phyloP scores from a whole-genome alignment of 2,888 invertebrate genomes.

The Bruchidius siliquastri region DNA sequence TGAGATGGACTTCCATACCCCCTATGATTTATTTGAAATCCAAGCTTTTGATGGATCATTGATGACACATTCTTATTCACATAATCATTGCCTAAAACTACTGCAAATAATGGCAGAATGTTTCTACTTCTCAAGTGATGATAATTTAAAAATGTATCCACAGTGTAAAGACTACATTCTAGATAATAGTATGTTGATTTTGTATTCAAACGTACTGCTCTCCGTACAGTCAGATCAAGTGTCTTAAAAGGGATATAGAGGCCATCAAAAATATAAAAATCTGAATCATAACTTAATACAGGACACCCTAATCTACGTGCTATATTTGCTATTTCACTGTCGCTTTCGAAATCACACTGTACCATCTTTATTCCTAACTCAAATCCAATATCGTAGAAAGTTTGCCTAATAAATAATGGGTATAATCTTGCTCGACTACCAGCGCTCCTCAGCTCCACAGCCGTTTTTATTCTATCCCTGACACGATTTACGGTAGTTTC shows the following conservation, averaged over 20 bases:
- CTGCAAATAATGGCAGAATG: constrained; percentile 70
- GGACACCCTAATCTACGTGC: constrained; percentile 77
- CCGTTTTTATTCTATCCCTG: constrained; percentile 37
- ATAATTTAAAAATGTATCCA: constrained; percentile 62
- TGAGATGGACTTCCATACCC: constrained; percentile 53
- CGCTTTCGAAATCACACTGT: constrained; percentile 84
- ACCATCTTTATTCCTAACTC: constrained; percentile 63
- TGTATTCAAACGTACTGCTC: constrained; percentile 5
- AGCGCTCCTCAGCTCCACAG: constrained; percentile 32
- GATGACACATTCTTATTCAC: constrained; percentile 63
- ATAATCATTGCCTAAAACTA: constrained; percentile 87
- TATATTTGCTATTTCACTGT: constrained; percentile 78
- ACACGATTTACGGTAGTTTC: constrained; percentile 29
- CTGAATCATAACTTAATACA: constrained; percentile 88
- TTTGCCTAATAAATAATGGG: constrained; percentile 69
- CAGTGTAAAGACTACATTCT: constrained; percentile 67
- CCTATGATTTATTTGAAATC: constrained; percentile 48
- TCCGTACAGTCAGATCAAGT: constrained; percentile 50
- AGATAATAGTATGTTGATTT: constrained; percentile 45
- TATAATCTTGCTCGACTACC: background rate
- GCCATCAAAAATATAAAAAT: constrained; percentile 86
- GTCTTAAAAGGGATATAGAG: constrained; percentile 74
- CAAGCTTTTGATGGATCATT: constrained; percentile 65
- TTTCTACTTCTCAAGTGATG: constrained; percentile 61
- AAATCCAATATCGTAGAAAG: constrained; percentile 65